A percentile compares a stretch with the other conserved stretches of the same genome.
phyloP scores from a whole-genome alignment of 2,888 invertebrate species.

The Orthosia incerta region DNA sequence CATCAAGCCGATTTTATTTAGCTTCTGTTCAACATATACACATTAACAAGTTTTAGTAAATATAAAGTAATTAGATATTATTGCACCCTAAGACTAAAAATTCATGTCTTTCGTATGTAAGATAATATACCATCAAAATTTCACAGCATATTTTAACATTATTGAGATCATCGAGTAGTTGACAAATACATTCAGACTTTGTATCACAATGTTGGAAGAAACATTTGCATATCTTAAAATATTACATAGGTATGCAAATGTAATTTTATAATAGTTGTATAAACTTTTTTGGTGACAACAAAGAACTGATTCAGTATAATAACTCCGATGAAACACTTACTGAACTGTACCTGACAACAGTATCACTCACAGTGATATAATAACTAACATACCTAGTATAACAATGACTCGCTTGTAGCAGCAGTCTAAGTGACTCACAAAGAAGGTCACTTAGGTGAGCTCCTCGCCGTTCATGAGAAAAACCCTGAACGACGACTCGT shows the following conservation, averaged over 20 bases:
- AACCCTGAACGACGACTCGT: conserved; percentile 86
- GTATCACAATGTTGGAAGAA: conserved; percentile 47
- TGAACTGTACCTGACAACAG: conserved; percentile 67
- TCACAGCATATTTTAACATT: conserved; percentile 48
- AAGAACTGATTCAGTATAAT: conserved; percentile 67
- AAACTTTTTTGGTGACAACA: conserved; percentile 37
- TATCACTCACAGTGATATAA: conserved; percentile 71
- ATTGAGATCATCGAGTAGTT: conserved; percentile 68
- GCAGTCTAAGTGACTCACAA: conserved; percentile 28
- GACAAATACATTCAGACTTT: conserved; percentile 69
- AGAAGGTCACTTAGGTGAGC: conserved; percentile 63
- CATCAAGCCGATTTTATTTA: conserved; percentile 15
- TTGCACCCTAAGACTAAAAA: conserved; percentile 64
- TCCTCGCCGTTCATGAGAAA: conserved; percentile 86
- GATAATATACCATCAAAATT: conserved; percentile 32
- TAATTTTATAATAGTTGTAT: conserved; percentile 10
- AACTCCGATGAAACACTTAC: conserved; percentile 69
- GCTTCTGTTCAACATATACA: conserved; percentile 46
- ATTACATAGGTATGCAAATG: conserved; percentile 31
- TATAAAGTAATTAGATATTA: conserved; percentile 59
- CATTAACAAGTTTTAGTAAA: conserved; percentile 45
- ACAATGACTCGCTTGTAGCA: conserved; percentile 62
- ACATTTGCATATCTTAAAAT: conserved; percentile 16
- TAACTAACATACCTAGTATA: conserved; percentile 58
- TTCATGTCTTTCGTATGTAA: conserved; percentile 59